Percentiles rank a stretch among this genome's conserved stretches.
Conservation (phyloP, 2,888 invertebrate genomes). For the Orthosia cruda region DNA sequence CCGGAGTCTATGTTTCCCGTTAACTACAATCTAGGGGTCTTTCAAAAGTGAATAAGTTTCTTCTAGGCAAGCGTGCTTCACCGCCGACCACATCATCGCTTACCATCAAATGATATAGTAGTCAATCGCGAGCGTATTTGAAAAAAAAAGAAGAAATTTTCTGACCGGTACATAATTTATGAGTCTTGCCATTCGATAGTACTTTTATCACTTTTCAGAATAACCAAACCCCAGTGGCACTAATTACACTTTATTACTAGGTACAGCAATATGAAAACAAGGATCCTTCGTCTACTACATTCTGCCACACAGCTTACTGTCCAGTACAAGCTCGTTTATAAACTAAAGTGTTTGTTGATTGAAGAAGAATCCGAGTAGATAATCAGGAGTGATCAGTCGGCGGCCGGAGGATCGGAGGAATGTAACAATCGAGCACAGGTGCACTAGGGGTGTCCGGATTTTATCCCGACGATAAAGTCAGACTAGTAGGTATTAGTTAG, state of each 20-base stretch:
- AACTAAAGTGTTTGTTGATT: constrained; percentile 71
- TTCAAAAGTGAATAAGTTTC: no score
- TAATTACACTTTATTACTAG: neutral
- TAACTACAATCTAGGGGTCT: no score
- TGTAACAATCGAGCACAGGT: constrained; percentile 87
- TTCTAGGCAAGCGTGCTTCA: no score
- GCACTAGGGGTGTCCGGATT: constrained; percentile 60
- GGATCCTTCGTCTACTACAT: constrained; percentile 2
- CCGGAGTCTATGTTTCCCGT: no score
- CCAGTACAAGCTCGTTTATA: constrained; percentile 58
- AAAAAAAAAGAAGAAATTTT: neutral
- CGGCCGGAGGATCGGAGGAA: constrained; percentile 73
- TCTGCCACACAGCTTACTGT: constrained; percentile 33
- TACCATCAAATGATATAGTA: no score
- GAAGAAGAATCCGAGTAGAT: constrained; percentile 79
- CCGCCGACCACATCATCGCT: no score
- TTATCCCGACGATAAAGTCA: neutral
- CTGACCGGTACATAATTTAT: neutral
- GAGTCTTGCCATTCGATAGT: neutral
- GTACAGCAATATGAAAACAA: constrained; percentile 15
- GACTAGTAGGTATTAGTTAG: no score
- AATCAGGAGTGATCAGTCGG: constrained; percentile 71
- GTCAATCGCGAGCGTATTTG: no score
- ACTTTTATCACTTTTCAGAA: neutral
- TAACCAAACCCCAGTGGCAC: neutral